Percentiles rank a stretch among this genome's conserved stretches.
phyloP scores from a whole-genome alignment of 1,140 invertebrate species.

The Danaus plexippus region DNA sequence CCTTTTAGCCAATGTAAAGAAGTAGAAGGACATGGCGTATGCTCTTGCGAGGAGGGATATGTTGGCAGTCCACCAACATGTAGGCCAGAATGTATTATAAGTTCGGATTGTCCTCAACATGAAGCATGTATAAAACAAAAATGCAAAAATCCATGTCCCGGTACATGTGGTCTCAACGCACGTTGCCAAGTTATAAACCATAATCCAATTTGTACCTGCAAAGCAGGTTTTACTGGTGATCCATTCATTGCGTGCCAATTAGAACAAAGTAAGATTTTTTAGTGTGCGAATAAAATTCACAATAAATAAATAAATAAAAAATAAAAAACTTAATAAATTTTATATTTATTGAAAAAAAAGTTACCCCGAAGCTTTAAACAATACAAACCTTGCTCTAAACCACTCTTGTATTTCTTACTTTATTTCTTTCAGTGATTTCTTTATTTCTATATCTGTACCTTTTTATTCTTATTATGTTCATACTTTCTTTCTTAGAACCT shows the following conservation, averaged over 20 bases:
- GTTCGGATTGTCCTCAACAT: conserved; percentile 86
- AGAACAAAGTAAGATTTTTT: conserved; percentile 57
- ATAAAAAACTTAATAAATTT: conserved; percentile 29
- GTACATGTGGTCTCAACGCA: conserved; percentile 87
- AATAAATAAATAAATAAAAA: conserved; percentile 22
- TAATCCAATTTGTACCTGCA: conserved; percentile 86
- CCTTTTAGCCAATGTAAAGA: conserved; percentile 85
- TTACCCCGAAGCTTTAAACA: not conserved
- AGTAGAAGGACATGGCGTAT: conserved; percentile 80
- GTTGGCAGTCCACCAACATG: conserved; percentile 86
- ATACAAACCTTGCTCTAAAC: conserved; percentile 58
- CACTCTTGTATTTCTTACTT: conserved; percentile 55
- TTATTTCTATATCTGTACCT: conserved; percentile 34
- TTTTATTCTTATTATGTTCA: conserved; percentile 41
- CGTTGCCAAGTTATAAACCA: conserved; percentile 87
- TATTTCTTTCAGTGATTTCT: conserved; percentile 29
- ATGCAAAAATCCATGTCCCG: conserved; percentile 87
- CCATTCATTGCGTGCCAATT: conserved; percentile 84
- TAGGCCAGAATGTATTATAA: conserved; percentile 85
- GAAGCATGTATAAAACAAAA: conserved; percentile 85
- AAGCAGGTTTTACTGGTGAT: conserved; percentile 85
- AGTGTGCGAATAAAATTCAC: not conserved
- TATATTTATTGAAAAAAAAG: conserved; percentile 4
- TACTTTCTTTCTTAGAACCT: conserved; percentile 64
- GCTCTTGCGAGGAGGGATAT: conserved; percentile 84